Conservation (phyloP, 2,797 vertebrate species). For the Sebastes oblongus region DNA sequence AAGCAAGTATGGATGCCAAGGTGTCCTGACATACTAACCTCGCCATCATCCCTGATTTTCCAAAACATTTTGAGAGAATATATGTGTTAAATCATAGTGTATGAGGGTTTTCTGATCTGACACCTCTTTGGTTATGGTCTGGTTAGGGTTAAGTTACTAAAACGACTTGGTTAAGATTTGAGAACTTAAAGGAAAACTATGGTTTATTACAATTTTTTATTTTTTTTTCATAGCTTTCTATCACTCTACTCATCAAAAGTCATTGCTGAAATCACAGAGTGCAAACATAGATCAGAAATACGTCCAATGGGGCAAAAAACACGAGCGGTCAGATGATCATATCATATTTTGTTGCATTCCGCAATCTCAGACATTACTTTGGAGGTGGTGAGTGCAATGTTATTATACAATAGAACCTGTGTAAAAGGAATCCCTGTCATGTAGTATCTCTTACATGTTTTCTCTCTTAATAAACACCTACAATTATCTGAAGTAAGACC, state of each 20-base stretch:
- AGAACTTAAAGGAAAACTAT: not conserved
- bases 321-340: too few species aligned
- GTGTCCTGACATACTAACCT: not conserved
- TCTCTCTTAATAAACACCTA: too few species aligned
- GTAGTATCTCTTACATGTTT: too few species aligned
- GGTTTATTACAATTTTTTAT: not conserved
- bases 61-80: not conserved
- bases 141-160: not conserved
- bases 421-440: too few species aligned
- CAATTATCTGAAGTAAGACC: too few species aligned
- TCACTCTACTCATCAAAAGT: not conserved
- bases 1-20: not conserved
- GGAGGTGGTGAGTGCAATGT: too few species aligned
- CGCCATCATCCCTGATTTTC: not conserved
- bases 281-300: not conserved
- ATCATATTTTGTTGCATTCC: too few species aligned
- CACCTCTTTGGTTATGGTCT: not conserved
- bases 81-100: not conserved
- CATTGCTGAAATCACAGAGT: not conserved
- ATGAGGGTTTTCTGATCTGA: not conserved
- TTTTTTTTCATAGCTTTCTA: not conserved
- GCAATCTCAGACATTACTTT: too few species aligned
- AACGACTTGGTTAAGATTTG: not conserved
- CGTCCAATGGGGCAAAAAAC: not conserved
- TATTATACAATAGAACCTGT: too few species aligned